phyloP scores from a whole-genome alignment of 2,113 vertebrate species.

The Ailurus styani region DNA sequence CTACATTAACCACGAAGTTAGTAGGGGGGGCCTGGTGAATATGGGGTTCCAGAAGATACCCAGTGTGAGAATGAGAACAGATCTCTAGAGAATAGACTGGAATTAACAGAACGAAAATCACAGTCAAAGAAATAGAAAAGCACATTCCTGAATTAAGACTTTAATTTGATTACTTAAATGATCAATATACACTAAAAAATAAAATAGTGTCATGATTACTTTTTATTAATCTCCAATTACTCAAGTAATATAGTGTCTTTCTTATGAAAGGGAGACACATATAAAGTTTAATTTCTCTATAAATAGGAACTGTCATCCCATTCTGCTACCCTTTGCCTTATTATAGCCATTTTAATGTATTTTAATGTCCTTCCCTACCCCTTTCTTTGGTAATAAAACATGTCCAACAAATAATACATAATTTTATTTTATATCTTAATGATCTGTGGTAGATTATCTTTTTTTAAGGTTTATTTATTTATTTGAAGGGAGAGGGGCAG shows the following conservation, averaged over 20 bases:
- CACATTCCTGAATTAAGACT: neutral
- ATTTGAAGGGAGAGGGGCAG: neutral
- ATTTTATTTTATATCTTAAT: neutral
- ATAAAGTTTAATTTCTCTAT: neutral
- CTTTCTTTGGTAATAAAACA: neutral
- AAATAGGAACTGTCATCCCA: neutral
- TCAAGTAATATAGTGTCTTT: neutral
- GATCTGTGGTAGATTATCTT: neutral
- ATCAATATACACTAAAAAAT: neutral
- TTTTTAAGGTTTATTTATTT: neutral
- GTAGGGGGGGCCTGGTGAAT: neutral
- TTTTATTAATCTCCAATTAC: neutral
- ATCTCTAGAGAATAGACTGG: neutral
- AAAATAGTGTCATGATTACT: neutral
- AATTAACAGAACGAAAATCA: neutral
- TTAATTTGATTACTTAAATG: neutral
- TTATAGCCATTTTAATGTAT: neutral
- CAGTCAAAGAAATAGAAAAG: neutral
- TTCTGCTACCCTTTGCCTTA: neutral
- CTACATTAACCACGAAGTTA: neutral
- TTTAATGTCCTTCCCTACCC: neutral
- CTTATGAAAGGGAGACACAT: neutral
- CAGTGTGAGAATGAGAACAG: neutral
- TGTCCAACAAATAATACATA: neutral
- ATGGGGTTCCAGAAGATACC: neutral